Conservation (phyloP, 2,888 invertebrate species). For the Dione juno region DNA sequence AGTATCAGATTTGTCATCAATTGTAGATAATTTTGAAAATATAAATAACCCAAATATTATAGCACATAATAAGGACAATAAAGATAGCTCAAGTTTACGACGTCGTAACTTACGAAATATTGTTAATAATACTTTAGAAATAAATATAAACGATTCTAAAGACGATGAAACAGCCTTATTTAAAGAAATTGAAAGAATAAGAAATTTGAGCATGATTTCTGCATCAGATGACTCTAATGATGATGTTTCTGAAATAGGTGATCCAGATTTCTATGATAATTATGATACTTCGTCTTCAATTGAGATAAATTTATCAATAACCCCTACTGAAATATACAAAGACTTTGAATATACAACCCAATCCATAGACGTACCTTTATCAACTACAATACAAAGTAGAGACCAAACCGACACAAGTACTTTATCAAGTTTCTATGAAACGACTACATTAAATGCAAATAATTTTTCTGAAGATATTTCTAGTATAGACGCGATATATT, state of each 20-base stretch:
- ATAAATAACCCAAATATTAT: neutral
- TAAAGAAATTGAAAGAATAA: conserved; percentile 56
- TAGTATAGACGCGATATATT: conserved; percentile 8
- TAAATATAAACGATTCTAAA: conserved; percentile 33
- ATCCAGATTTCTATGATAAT: conserved; percentile 53
- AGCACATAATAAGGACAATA: neutral
- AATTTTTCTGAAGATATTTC: conserved; percentile 21
- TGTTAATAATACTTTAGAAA: conserved; percentile 39
- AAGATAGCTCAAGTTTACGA: neutral
- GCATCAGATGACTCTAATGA: conserved; percentile 42
- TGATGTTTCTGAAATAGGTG: conserved; percentile 45
- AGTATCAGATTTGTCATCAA: neutral
- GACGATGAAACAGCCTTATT: conserved; percentile 49
- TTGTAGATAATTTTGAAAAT: conserved; percentile 1
- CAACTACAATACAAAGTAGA: conserved; percentile 18
- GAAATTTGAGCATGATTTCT: conserved; percentile 50
- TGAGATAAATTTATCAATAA: conserved; percentile 22
- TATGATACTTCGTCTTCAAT: conserved; percentile 33
- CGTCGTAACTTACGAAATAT: neutral
- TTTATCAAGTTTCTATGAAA: conserved; percentile 14
- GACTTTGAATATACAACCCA: conserved; percentile 24
- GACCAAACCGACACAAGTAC: conserved; percentile 3
- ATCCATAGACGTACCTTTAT: conserved; percentile 14
- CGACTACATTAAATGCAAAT: neutral
- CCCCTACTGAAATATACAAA: conserved; percentile 9